These are phyloP conservation scores for Chionodraco myersi DNA, from an alignment of 2,113 vertebrate species.

Conservation along the genomic window DNA sequence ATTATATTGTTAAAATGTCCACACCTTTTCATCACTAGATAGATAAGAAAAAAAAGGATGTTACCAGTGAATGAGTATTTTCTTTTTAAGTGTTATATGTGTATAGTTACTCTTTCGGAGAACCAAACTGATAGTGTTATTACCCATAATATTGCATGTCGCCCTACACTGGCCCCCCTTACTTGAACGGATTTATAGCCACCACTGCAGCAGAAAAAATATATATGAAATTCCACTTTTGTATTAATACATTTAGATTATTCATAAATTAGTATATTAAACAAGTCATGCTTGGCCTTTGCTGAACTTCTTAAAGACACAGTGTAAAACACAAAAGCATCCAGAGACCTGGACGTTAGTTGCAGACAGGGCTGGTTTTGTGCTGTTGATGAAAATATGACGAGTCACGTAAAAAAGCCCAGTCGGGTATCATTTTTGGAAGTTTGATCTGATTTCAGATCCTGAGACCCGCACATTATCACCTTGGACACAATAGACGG, in stretches of 20 bases:
- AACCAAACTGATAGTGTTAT: no score
- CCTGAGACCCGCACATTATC: constrained; percentile 55
- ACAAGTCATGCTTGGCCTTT: not conserved
- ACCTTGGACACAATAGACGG: constrained; percentile 51
- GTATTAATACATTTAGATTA: not conserved
- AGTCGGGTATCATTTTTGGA: constrained; percentile 39
- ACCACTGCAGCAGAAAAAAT: not conserved
- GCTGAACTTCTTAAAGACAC: not conserved
- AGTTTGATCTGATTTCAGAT: constrained; percentile 60
- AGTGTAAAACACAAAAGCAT: not conserved
- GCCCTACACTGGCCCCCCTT: no score
- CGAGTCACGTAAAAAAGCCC: constrained; percentile 9
- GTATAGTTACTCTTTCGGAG: no score
- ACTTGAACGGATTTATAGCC: no score
- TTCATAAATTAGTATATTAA: not conserved
- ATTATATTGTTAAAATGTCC: no score
- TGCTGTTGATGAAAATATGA: constrained; percentile 32
- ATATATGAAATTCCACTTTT: not conserved
- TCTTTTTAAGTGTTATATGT: no score
- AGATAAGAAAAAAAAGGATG: no score
- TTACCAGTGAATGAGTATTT: no score
- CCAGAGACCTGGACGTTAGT: constrained; percentile 19
- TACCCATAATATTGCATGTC: no score
- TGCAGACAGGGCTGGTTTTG: constrained; percentile 40
- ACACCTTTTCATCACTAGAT: no score